phyloP scores from a whole-genome alignment of 2,888 invertebrate genomes.

The Platycnemis pennipes region DNA sequence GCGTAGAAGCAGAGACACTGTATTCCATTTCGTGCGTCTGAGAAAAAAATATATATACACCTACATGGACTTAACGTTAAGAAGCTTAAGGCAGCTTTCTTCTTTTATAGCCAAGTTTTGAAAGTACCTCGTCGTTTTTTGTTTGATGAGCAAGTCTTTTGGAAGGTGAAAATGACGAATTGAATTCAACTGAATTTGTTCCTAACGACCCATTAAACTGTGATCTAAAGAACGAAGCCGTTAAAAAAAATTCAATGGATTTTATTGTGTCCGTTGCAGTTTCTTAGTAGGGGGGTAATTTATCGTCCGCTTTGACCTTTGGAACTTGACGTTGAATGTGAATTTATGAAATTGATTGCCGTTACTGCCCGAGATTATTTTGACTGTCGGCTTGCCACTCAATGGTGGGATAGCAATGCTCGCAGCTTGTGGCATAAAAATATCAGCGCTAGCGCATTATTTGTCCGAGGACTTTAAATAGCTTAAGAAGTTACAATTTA shows the following conservation, averaged over 20 bases:
- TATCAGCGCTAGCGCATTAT: not conserved
- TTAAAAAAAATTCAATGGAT: not conserved
- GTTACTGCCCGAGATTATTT: not conserved
- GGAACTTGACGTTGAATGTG: not conserved
- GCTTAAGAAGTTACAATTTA: not conserved
- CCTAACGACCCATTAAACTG: slow-evolving; percentile 4
- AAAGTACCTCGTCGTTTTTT: not conserved
- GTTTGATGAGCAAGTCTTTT: slow-evolving; percentile 5
- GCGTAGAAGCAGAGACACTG: not conserved
- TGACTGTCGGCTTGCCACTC: not conserved
- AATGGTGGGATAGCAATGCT: not conserved
- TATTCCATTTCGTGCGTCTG: not conserved
- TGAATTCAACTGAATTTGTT: slow-evolving; percentile 22
- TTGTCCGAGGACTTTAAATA: not conserved
- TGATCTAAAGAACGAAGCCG: not conserved
- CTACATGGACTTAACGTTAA: not conserved
- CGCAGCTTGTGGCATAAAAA: not conserved
- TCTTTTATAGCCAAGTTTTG: not conserved
- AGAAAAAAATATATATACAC: not conserved
- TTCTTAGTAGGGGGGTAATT: not conserved
- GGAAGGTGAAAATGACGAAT: slow-evolving; percentile 31
- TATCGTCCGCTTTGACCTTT: not conserved
- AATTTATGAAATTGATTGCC: not conserved
- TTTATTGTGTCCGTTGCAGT: not conserved
- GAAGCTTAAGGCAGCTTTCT: not conserved